These are phyloP conservation scores for Sycophaga agraensis DNA, from an alignment of 1,140 invertebrate species.

Conservation along the genomic window DNA sequence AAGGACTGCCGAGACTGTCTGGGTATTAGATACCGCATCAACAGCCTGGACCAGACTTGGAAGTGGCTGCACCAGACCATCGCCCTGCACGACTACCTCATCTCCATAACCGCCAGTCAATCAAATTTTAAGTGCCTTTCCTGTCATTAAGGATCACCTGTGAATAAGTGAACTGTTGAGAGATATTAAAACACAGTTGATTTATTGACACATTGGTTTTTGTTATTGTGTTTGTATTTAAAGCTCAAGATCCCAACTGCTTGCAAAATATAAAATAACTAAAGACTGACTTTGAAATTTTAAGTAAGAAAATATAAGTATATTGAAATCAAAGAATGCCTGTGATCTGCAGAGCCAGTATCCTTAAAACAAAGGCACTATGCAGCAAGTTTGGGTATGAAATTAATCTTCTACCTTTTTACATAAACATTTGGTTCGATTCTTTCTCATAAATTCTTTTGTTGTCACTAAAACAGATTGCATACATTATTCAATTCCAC, in stretches of 20 bases:
- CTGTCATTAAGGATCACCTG: constrained; percentile 35
- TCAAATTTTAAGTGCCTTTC: constrained; percentile 58
- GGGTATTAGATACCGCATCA: constrained; percentile 81
- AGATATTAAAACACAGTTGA: too few species aligned
- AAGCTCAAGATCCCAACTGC: too few species aligned
- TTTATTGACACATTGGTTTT: neutral
- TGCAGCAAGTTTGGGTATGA: constrained; percentile 21
- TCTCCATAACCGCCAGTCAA: constrained; percentile 73
- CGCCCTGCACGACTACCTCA: constrained; percentile 81
- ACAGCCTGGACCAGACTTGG: constrained; percentile 83
- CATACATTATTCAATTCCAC: neutral
- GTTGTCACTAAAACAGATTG: too few species aligned
- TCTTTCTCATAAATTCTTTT: neutral
- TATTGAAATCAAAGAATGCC: constrained; percentile 39
- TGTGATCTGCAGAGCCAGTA: constrained; percentile 29
- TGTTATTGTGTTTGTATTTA: too few species aligned
- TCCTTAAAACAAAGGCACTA: neutral
- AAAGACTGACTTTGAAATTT: constrained; percentile 25
- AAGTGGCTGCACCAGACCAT: constrained; percentile 91
- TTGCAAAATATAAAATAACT: too few species aligned
- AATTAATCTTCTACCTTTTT: neutral
- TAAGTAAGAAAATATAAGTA: constrained; percentile 17
- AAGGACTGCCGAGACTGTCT: constrained; percentile 79
- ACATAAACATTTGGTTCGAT: neutral
- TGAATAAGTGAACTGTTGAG: neutral